phyloP scores from a whole-genome alignment of 2,797 vertebrate genomes.

The Ctenochaetus hawaiiensis region DNA sequence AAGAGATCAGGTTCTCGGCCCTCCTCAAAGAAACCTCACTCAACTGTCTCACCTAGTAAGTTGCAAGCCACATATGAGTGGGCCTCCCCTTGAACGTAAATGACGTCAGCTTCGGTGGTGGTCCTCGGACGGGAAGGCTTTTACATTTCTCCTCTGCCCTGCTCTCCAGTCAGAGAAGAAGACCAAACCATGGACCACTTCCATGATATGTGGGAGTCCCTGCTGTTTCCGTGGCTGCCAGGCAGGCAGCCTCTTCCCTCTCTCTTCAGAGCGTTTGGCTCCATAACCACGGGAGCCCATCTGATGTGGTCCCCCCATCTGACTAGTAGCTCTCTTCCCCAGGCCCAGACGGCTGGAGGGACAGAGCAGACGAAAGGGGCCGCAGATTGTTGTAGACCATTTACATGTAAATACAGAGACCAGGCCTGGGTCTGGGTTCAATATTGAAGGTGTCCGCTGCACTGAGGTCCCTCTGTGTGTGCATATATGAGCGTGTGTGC shows the following conservation, averaged over 20 bases:
- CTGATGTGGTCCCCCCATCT: conserved; percentile 85
- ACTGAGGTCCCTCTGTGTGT: conserved; percentile 81
- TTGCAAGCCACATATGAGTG: background rate
- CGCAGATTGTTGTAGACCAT: conserved; percentile 90
- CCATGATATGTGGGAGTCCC: conserved; percentile 86
- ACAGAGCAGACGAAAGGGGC: conserved; percentile 77
- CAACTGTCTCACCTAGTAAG: conserved; percentile 18
- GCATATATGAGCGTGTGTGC: conserved; percentile 70
- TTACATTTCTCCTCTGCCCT: conserved; percentile 56
- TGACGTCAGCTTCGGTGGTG: conserved; percentile 34
- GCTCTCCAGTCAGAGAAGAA: conserved; percentile 68
- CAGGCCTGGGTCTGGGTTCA: conserved; percentile 85
- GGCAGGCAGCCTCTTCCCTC: conserved; percentile 81
- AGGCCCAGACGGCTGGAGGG: conserved; percentile 81
- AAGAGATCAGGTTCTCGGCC: conserved; percentile 65
- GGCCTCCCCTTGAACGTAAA: conserved; percentile 9
- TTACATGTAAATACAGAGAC: conserved; percentile 90
- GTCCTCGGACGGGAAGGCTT: conserved; percentile 34
- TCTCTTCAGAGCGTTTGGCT: conserved; percentile 77
- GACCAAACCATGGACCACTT: conserved; percentile 77
- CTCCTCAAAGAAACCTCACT: conserved; percentile 39
- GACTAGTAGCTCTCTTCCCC: conserved; percentile 78
- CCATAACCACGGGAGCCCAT: conserved; percentile 80
- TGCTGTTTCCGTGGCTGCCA: conserved; percentile 86
- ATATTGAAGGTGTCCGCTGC: conserved; percentile 86